Evolutionary conservation across 1,140 invertebrate species (phyloP).

Genomic region (Saccostrea cuccullata): DNA sequence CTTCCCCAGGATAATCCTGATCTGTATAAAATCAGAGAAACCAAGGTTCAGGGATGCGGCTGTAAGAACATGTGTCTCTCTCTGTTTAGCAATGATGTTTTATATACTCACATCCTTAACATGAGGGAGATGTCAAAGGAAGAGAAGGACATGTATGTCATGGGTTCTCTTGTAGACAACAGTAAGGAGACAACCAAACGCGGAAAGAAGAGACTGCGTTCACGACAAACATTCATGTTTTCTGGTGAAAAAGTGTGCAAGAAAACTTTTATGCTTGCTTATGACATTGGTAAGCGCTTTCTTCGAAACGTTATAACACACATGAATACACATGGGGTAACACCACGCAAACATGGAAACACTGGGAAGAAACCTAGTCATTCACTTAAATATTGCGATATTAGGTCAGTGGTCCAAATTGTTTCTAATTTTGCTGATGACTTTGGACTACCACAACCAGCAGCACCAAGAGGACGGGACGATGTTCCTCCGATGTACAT

Average conservation of each 20-base stretch:
- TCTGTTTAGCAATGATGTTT: neutral
- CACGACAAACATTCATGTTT: neutral
- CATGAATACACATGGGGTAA: slow-evolving; percentile 3
- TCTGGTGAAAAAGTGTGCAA: slow-evolving; percentile 6
- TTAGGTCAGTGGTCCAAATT: neutral
- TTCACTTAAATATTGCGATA: neutral
- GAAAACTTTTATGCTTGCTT: neutral
- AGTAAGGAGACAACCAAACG: too few relatives aligned
- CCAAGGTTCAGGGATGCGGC: neutral
- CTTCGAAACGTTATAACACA: neutral
- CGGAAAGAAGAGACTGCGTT: too few relatives aligned
- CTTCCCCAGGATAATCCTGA: neutral
- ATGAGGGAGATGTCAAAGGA: neutral
- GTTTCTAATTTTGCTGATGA: slow-evolving; percentile 25
- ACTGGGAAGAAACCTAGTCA: slow-evolving; percentile 19
- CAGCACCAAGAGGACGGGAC: neutral
- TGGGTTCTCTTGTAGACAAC: neutral
- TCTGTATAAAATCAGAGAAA: neutral
- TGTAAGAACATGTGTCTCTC: neutral
- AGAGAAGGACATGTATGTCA: neutral
- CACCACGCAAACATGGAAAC: slow-evolving; percentile 13
- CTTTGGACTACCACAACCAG: slow-evolving; percentile 30
- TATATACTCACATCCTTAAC: neutral
- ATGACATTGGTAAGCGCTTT: neutral
- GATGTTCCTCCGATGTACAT: neutral